Evolutionary conservation across 2,888 invertebrate species (phyloP).

Genomic region (Cepaea hortensis): DNA sequence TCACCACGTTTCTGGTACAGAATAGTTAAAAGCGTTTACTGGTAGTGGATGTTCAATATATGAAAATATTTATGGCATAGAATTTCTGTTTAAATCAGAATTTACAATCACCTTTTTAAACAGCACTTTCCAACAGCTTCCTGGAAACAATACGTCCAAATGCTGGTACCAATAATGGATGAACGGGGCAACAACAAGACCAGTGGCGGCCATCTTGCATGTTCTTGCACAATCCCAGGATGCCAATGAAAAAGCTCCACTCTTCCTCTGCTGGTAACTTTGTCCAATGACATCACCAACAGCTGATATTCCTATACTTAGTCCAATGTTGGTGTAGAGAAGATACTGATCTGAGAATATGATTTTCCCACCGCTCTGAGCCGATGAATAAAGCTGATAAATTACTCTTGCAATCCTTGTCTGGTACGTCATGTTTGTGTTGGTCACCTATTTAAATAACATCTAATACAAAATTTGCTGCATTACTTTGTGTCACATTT

Average conservation of each 20-base stretch:
- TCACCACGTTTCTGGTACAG: too few relatives aligned
- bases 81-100: neutral
- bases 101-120: constrained; percentile 82
- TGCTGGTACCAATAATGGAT: constrained; percentile 91
- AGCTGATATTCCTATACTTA: constrained; percentile 86
- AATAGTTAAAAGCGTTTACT: too few relatives aligned
- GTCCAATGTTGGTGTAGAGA: constrained; percentile 84
- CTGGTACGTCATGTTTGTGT: neutral
- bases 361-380: constrained; percentile 21
- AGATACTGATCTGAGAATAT: constrained; percentile 64
- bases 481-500: too few relatives aligned
- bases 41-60: too few relatives aligned
- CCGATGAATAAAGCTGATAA: neutral
- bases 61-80: neutral
- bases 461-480: too few relatives aligned
- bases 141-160: constrained; percentile 85
- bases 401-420: neutral
- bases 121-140: constrained; percentile 79
- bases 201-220: constrained; percentile 86
- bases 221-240: constrained; percentile 79
- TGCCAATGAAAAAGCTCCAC: constrained; percentile 53
- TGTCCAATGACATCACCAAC: constrained; percentile 89
- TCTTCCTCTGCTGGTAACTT: constrained; percentile 81
- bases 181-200: constrained; percentile 85
- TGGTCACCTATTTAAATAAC: too few relatives aligned